A percentile compares a stretch with the other conserved stretches of the same genome.
phyloP scores from a whole-genome alignment of 2,797 vertebrate species.

The Pangasius djambal region DNA sequence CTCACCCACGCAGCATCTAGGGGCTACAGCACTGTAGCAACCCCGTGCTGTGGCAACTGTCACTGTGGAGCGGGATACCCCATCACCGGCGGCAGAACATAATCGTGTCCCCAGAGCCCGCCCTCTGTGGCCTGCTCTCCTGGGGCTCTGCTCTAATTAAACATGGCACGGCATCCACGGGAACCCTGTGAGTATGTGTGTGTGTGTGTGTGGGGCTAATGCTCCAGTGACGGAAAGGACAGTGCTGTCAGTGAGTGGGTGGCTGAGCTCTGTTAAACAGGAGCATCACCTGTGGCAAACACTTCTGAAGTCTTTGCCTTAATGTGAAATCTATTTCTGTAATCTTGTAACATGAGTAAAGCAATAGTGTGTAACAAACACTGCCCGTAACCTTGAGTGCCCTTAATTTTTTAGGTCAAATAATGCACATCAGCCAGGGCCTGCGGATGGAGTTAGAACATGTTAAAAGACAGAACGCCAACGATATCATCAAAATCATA shows the following conservation, averaged over 20 bases:
- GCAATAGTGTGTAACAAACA: neutral
- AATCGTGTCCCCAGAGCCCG: conserved; percentile 45
- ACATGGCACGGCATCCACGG: conserved; percentile 49
- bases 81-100: conserved; percentile 43
- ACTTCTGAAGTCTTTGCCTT: neutral
- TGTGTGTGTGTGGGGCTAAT: conserved; percentile 19
- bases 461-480: neutral
- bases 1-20: conserved; percentile 48
- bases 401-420: neutral
- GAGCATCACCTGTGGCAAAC: conserved; percentile 16
- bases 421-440: neutral
- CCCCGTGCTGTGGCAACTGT: conserved; percentile 54
- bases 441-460: neutral
- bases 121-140: conserved; percentile 45
- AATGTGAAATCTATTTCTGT: conserved; percentile 14
- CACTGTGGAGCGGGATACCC: conserved; percentile 48
- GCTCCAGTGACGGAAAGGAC: conserved; percentile 7
- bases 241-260: conserved; percentile 32
- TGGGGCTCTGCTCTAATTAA: conserved; percentile 51
- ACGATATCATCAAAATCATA: neutral
- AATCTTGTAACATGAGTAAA: conserved; percentile 1
- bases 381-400: conserved; percentile 8
- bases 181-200: conserved; percentile 27
- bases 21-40: conserved; percentile 50
- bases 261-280: conserved; percentile 14